phyloP scores from a whole-genome alignment of 1,140 invertebrate genomes.

The Cecropterus lyciades region DNA sequence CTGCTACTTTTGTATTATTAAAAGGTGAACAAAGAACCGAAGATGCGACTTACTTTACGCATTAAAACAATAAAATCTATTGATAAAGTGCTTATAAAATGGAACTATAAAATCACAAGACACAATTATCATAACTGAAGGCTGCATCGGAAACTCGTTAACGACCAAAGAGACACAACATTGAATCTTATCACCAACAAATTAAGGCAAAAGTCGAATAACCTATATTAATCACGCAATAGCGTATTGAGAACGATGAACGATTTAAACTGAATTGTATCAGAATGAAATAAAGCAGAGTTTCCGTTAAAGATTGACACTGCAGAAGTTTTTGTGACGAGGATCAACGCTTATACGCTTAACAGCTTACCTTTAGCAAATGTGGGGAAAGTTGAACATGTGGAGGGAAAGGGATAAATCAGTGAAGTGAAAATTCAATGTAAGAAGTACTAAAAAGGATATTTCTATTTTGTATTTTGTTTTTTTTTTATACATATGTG shows the following conservation, averaged over 20 bases:
- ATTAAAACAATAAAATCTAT: no score
- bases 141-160: conserved; percentile 4
- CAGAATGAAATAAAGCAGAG: background rate
- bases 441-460: background rate
- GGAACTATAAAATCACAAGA: background rate
- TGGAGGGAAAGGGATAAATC: background rate
- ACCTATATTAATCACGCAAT: background rate
- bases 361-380: background rate
- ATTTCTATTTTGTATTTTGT: background rate
- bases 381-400: background rate
- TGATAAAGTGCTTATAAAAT: no score
- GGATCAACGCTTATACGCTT: background rate
- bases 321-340: background rate
- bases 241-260: background rate
- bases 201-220: background rate
- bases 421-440: background rate
- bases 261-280: background rate
- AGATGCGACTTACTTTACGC: no score
- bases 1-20: no score
- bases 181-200: background rate
- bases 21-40: no score
- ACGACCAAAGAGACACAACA: background rate
- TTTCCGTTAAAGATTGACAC: background rate
- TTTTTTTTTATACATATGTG: no score
- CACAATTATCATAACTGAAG: background rate